Percentiles rank a stretch among this genome's conserved stretches.
These are phyloP conservation scores for Chymomyza procnemis DNA, from an alignment of 2,888 invertebrate species.

Conservation along the genomic window DNA sequence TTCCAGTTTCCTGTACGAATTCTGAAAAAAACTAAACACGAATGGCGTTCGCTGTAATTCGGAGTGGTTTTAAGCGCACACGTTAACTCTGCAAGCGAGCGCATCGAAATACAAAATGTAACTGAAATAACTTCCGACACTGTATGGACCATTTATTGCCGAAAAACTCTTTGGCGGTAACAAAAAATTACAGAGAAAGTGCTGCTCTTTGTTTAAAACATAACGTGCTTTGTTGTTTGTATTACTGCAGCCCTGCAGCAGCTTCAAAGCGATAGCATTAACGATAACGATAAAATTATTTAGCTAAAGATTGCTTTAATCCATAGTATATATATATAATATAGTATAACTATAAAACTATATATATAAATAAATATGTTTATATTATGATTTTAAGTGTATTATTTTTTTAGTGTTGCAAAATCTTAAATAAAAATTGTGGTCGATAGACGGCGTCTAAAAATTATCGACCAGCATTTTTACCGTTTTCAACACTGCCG, in stretches of 20 bases:
- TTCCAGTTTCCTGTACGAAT: conserved; percentile 34
- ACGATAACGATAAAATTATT: too few relatives aligned
- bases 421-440: too few relatives aligned
- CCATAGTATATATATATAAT: too few relatives aligned
- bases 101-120: conserved; percentile 29
- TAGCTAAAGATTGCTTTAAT: too few relatives aligned
- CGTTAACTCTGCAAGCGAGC: conserved; percentile 20
- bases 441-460: too few relatives aligned
- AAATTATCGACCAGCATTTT: background rate
- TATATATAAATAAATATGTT: too few relatives aligned
- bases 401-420: too few relatives aligned
- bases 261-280: too few relatives aligned
- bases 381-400: too few relatives aligned
- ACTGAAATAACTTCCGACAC: conserved; percentile 52
- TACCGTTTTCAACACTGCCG: conserved; percentile 28
- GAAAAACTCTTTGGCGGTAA: conserved; percentile 4
- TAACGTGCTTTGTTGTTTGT: background rate
- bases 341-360: too few relatives aligned
- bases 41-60: conserved; percentile 12
- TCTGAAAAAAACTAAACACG: background rate
- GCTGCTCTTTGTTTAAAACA: background rate
- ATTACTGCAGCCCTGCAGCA: too few relatives aligned
- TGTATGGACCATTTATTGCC: conserved; percentile 50
- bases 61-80: conserved; percentile 8
- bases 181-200: conserved; percentile 41